A percentile compares a stretch with the other conserved stretches of the same genome.
Conservation (phyloP, 1,140 invertebrate species). For the Drosophila arizonae region DNA sequence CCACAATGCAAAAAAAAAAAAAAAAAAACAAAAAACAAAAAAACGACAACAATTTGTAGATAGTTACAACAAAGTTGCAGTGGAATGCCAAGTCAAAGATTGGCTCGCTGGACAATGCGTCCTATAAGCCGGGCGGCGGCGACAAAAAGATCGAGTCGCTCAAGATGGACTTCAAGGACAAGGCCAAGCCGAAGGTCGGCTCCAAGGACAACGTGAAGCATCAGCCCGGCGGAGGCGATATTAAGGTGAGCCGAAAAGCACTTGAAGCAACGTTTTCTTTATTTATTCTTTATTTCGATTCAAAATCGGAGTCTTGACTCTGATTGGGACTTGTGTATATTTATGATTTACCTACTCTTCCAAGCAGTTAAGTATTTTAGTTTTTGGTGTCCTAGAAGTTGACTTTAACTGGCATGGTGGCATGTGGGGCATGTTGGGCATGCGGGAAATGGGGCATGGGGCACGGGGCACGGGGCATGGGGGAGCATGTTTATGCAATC, state of each 20-base stretch:
- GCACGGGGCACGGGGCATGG: slow-evolving; percentile 49
- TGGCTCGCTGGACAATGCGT: slow-evolving; percentile 96
- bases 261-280: background rate
- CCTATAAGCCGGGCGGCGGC: slow-evolving; percentile 95
- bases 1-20: background rate
- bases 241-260: slow-evolving; percentile 88
- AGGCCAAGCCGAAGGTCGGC: slow-evolving; percentile 95
- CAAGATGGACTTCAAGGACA: slow-evolving; percentile 95
- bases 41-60: slow-evolving; percentile 84
- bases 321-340: slow-evolving; percentile 3
- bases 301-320: background rate
- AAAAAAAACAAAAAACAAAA: background rate
- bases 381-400: slow-evolving; percentile 26
- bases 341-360: slow-evolving; percentile 41
- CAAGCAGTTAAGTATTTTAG: background rate
- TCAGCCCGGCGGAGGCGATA: slow-evolving; percentile 90
- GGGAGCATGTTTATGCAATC: slow-evolving; percentile 10
- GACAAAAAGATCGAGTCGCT: slow-evolving; percentile 95
- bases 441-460: slow-evolving; percentile 36
- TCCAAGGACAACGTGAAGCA: slow-evolving; percentile 93
- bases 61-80: slow-evolving; percentile 91
- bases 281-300: slow-evolving; percentile 33
- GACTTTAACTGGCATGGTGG: slow-evolving; percentile 23
- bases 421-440: slow-evolving; percentile 38
- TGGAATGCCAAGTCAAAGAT: slow-evolving; percentile 97